Percentiles rank a stretch among this genome's conserved stretches.
Evolutionary conservation across 1,140 invertebrate genomes (phyloP).

Genomic region (Mactra quadrangularis): DNA sequence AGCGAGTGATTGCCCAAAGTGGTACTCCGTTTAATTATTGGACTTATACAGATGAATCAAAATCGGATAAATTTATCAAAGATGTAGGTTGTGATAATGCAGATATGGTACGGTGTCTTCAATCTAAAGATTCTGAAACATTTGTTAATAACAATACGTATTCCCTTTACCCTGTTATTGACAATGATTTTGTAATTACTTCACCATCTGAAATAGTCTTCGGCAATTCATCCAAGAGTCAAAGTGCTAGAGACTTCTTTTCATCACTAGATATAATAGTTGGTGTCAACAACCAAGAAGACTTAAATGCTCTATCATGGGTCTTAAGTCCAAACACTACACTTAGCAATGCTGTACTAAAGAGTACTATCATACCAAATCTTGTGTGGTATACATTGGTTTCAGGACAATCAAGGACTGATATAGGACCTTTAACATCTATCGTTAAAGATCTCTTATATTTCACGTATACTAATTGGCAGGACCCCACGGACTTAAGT

Average conservation of each 20-base stretch:
- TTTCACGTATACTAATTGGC: slow-evolving; percentile 33
- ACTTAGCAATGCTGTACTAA: not conserved
- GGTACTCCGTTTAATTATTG: slow-evolving; percentile 47
- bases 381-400: not conserved
- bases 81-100: slow-evolving; percentile 3
- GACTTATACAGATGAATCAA: not conserved
- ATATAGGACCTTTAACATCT: not conserved
- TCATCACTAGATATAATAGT: slow-evolving; percentile 86
- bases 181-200: not conserved
- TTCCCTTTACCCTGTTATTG: slow-evolving; percentile 85
- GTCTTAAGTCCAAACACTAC: slow-evolving; percentile 5
- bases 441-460: not conserved
- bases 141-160: not conserved
- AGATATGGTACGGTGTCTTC: not conserved
- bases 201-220: slow-evolving; percentile 84
- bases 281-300: slow-evolving; percentile 63
- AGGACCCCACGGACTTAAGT: not conserved
- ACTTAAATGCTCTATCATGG: too few relatives aligned
- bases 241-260: slow-evolving; percentile 85
- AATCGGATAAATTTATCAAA: slow-evolving; percentile 2
- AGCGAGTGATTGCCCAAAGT: slow-evolving; percentile 68
- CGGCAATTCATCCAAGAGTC: slow-evolving; percentile 94
- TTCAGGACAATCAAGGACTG: too few relatives aligned
- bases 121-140: not conserved
- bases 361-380: not conserved